These are phyloP conservation scores for Tadarida brasiliensis DNA, from an alignment of 2,797 vertebrate genomes.

Conservation along the genomic window DNA sequence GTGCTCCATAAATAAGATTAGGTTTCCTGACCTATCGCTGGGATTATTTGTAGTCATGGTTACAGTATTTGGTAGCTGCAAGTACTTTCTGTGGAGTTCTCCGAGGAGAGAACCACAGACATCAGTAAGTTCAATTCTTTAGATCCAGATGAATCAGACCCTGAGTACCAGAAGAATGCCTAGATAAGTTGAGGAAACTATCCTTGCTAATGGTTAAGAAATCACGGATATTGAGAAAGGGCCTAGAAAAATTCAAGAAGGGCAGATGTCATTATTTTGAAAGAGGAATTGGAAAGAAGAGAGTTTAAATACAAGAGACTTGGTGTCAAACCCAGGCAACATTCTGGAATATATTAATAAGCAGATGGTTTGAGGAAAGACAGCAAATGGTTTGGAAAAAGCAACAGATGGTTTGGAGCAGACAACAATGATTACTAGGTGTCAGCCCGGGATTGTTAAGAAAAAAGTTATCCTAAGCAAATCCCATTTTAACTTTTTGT, in stretches of 20 bases:
- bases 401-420: not conserved
- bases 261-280: constrained; percentile 37
- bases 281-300: constrained; percentile 37
- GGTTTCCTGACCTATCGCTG: constrained; percentile 40
- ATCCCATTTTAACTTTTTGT: not conserved
- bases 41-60: constrained; percentile 39
- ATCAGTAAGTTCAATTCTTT: constrained; percentile 13
- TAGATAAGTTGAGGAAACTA: not conserved
- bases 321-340: constrained; percentile 5
- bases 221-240: not conserved
- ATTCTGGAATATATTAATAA: constrained; percentile 26
- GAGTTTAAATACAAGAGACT: not conserved
- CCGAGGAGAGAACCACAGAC: not conserved
- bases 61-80: constrained; percentile 31
- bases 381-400: not conserved
- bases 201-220: not conserved
- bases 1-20: constrained; percentile 54
- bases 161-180: not conserved
- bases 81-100: not conserved
- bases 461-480: not conserved
- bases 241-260: not conserved
- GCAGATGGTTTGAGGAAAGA: not conserved
- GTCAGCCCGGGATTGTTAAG: not conserved
- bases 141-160: not conserved
- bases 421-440: not conserved